These are phyloP conservation scores for Myrmophylax atrothorax DNA, from an alignment of 2,113 vertebrate species.

Conservation along the genomic window DNA sequence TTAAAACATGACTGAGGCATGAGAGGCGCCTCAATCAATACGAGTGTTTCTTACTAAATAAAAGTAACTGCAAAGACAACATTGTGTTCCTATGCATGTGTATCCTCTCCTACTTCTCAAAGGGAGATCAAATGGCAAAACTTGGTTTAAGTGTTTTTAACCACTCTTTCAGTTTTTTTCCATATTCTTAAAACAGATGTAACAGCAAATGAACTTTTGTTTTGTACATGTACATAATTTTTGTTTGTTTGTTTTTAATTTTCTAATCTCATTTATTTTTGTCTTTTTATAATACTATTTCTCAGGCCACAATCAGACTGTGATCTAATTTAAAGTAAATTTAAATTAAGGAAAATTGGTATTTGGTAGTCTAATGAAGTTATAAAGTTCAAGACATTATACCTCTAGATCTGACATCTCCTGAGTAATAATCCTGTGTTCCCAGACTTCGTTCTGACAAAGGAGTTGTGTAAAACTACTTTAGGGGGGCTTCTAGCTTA, in stretches of 20 bases:
- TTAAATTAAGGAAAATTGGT: background rate
- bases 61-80: background rate
- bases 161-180: background rate
- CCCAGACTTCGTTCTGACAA: background rate
- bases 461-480: background rate
- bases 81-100: background rate
- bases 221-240: background rate
- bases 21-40: background rate
- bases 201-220: background rate
- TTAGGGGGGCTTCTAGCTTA: background rate
- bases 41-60: background rate
- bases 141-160: background rate
- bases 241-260: background rate
- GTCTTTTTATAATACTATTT: background rate
- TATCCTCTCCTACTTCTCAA: background rate
- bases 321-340: background rate
- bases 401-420: background rate
- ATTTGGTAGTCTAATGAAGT: background rate
- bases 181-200: background rate
- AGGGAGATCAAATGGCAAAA: background rate
- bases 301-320: background rate
- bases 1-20: background rate
- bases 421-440: background rate
- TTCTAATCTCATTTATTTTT: background rate
- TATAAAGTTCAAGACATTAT: background rate